These are phyloP conservation scores for Eudasyphora cyanicolor DNA, from an alignment of 2,888 invertebrate genomes.

Conservation along the genomic window DNA sequence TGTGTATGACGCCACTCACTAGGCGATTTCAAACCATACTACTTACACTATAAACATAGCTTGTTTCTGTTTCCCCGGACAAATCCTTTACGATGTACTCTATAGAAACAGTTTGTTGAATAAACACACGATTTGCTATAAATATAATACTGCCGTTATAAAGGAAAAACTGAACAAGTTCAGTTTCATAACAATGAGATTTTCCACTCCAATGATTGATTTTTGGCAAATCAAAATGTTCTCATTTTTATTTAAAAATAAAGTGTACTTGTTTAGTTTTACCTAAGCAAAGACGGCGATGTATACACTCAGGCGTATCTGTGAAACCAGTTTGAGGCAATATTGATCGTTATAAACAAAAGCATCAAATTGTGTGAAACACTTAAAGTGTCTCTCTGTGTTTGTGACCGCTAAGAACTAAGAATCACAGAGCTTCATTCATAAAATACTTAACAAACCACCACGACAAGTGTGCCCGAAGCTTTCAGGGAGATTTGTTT, in stretches of 20 bases:
- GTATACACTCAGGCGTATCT: too few relatives aligned
- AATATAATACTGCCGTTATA: too few relatives aligned
- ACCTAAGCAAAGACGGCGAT: too few relatives aligned
- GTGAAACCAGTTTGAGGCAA: neutral
- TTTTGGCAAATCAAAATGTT: too few relatives aligned
- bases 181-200: too few relatives aligned
- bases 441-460: constrained; percentile 41
- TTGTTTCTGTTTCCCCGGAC: neutral
- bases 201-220: too few relatives aligned
- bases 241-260: too few relatives aligned
- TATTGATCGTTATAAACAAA: constrained; percentile 44
- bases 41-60: too few relatives aligned
- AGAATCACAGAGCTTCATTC: constrained; percentile 32
- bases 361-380: neutral
- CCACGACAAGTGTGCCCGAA: neutral
- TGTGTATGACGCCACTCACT: neutral
- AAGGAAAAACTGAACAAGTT: too few relatives aligned
- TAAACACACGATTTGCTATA: neutral
- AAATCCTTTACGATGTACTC: constrained; percentile 1
- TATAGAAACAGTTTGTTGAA: neutral
- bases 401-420: constrained; percentile 29
- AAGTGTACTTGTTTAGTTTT: too few relatives aligned
- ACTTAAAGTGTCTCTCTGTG: neutral
- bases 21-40: too few relatives aligned
- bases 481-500: neutral